Evolutionary conservation across 2,888 invertebrate genomes (phyloP), one percentile per base, ranked within the genome.

Genomic region (Drosophila flavopinicola): DNA sequence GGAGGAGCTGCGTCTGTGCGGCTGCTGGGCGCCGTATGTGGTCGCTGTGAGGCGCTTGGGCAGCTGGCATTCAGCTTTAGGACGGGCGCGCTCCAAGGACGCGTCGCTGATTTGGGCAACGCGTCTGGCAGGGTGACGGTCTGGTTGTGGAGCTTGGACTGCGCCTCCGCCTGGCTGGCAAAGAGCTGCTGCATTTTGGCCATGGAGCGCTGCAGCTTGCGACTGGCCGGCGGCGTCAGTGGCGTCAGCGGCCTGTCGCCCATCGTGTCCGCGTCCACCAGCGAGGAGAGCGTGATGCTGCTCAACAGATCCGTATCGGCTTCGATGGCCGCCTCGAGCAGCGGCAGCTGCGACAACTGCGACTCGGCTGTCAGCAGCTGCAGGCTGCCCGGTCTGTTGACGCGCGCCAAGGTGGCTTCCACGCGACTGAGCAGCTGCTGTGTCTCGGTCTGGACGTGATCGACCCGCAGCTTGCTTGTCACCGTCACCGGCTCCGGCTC

Each of bases 141-240:
- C 4, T 6, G 20, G 0, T 13, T 17, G 13, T n/a, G 24, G 15
- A 4, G 7, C 11, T 25, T 11, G 15, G 6, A 3, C 20, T 29
- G 23, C 1, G 24, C 1, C 6, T 20, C 17, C 1, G 25, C 1
- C 7, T 30, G 24, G 3, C 24, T 10, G 20, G 44, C 75, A 23
- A 89, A 89, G 0, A 89, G 75, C 30, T 75, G 52, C 39, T 89
- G 75, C 88, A 89, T 89, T 70, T 80, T 87, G 33, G 79, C 85
- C 82, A 90, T 84, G 6, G 89, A 89, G 2, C 82, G 88, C 39
- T 85, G 78, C 11, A 88, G 52, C 15, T 84, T 86, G 0, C 30
- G 32, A 11, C 60, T 84, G 13, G 75, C 54, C 0, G 48, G 42
- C 3, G 63, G 47, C 6, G 70, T 63, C 2, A 5, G 9, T 7